Percentiles rank a stretch among this genome's conserved stretches.
phyloP scores from a whole-genome alignment of 2,113 vertebrate genomes.

The Poeciliopsis occidentalis region DNA sequence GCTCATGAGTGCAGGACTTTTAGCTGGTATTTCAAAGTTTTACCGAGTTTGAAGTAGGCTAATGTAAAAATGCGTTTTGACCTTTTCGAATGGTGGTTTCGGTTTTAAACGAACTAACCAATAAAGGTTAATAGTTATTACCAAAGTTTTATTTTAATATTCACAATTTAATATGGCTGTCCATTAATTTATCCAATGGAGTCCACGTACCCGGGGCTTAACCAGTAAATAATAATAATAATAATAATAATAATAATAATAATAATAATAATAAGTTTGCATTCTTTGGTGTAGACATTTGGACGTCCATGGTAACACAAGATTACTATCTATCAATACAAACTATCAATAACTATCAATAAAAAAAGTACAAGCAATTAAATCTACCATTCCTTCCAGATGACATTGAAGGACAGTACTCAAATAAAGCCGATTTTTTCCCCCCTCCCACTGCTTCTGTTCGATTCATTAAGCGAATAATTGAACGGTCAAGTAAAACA shows the following conservation, averaged over 20 bases:
- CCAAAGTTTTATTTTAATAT: neutral
- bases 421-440: neutral
- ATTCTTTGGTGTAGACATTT: too few relatives aligned
- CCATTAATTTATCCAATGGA: neutral
- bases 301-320: too few relatives aligned
- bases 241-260: too few relatives aligned
- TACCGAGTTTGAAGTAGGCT: neutral
- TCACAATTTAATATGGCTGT: neutral
- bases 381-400: too few relatives aligned
- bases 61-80: neutral
- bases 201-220: too few relatives aligned
- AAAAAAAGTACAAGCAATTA: too few relatives aligned
- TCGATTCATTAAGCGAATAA: neutral
- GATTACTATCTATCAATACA: too few relatives aligned
- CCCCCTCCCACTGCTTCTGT: neutral
- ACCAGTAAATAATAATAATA: too few relatives aligned
- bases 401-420: too few relatives aligned
- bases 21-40: neutral
- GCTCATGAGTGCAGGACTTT: neutral
- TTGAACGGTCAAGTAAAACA: neutral
- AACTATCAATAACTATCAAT: too few relatives aligned
- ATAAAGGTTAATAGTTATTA: neutral
- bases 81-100: neutral
- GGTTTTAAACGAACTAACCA: neutral
- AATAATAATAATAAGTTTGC: too few relatives aligned